phyloP scores from a whole-genome alignment of 1,140 invertebrate genomes.

The Homarus americanus region DNA sequence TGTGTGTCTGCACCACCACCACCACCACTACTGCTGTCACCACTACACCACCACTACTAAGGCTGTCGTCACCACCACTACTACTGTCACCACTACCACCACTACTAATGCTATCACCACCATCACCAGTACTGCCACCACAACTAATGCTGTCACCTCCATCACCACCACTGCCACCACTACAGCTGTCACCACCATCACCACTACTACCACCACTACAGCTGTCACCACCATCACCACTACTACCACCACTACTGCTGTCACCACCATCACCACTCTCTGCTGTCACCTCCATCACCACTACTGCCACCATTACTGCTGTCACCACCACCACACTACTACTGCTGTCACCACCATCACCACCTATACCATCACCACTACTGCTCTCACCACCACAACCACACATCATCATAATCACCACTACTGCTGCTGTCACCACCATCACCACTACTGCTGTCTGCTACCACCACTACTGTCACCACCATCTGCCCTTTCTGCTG shows the following conservation, averaged over 20 bases:
- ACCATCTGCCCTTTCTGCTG: too few relatives aligned
- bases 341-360: too few relatives aligned
- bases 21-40: too few relatives aligned
- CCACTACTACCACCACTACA: not conserved
- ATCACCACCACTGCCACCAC: not conserved
- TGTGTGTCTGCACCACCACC: not conserved
- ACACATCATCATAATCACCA: too few relatives aligned
- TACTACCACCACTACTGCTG: not conserved
- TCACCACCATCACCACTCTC: not conserved
- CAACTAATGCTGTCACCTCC: not conserved
- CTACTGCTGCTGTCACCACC: too few relatives aligned
- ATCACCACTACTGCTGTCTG: too few relatives aligned
- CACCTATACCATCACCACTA: too few relatives aligned
- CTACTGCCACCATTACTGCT: too few relatives aligned
- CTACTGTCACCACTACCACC: not conserved
- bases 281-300: not conserved
- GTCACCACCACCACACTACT: too few relatives aligned
- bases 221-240: not conserved
- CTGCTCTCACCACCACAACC: too few relatives aligned
- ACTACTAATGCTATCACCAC: not conserved
- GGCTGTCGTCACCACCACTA: not conserved
- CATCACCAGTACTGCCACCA: not conserved
- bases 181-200: too few relatives aligned
- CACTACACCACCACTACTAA: not conserved
- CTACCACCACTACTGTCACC: too few relatives aligned